These are phyloP conservation scores for Hoplias malabaricus DNA, from an alignment of 2,113 vertebrate species.

Conservation along the genomic window DNA sequence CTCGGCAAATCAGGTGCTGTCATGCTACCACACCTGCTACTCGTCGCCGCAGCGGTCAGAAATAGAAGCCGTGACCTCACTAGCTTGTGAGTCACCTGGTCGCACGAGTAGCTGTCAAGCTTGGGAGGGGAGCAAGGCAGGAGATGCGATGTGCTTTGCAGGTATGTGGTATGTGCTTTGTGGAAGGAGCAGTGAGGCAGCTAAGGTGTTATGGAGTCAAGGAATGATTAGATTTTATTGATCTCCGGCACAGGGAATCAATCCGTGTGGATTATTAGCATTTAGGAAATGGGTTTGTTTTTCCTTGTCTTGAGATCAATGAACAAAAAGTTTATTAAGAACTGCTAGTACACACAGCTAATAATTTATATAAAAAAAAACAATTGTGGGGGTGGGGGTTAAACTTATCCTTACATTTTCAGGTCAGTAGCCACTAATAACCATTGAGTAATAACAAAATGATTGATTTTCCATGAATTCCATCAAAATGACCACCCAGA, in stretches of 20 bases:
- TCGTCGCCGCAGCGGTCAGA: neutral
- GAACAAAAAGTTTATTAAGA: neutral
- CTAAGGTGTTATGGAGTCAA: neutral
- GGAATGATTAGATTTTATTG: neutral
- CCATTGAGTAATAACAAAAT: too few relatives aligned
- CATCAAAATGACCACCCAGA: too few relatives aligned
- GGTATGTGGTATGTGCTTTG: neutral
- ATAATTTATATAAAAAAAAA: too few relatives aligned
- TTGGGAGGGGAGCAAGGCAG: neutral
- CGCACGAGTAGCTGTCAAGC: neutral
- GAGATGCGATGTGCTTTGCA: neutral
- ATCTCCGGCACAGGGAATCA: neutral
- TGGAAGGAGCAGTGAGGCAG: neutral
- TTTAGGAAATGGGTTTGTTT: neutral
- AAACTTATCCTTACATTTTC: too few relatives aligned
- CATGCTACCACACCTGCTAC: neutral
- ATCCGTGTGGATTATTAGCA: neutral
- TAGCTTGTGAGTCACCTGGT: neutral
- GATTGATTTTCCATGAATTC: too few relatives aligned
- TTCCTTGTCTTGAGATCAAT: neutral
- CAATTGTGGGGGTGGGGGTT: too few relatives aligned
- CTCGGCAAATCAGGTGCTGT: neutral
- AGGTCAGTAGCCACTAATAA: too few relatives aligned
- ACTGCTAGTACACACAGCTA: neutral
- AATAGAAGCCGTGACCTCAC: neutral